Evolutionary conservation across 2,113 vertebrate genomes (phyloP), one percentile per base, ranked within the genome.

Genomic region (Motacilla tschutschensis): DNA sequence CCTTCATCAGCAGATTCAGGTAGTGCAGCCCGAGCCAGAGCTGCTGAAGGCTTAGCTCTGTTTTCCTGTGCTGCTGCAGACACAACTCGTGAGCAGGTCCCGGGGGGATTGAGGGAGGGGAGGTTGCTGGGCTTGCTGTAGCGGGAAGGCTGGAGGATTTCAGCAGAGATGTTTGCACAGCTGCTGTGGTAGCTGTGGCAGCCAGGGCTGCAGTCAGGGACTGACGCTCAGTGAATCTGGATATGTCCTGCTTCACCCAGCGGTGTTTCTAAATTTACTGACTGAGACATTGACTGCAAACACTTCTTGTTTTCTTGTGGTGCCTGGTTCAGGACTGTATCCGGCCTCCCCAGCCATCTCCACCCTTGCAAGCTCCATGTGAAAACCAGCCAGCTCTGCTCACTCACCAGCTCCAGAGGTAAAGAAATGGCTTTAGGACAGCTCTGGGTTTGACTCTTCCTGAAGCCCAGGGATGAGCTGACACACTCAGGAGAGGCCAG

Each of bases 321-420:
- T 76, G 53, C 79, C 78, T 60, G 74, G 60, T 87, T 60, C 83
- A 97, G 98, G 98, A 98, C 58, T 97, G 96, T 58, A 96, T 97
- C 91, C 94, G 96, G 79, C 96, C 96, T 48, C 93, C 97, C 67
- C 97, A 97, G 77, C 97, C 97, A 9, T 98, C 98, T 79, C 96
- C 97, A 36, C 97, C 97, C 88, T 89, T 97, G 90, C 98, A 99
- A 97, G 97, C 98, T 93, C 94, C 98, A 2, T 98, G 98, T 97
- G 99, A 99, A 96, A 99, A 97, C 96, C 99, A 99, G 96, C 99
- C 99, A 83, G 98, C 98, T 91, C 98, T 99, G 94, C 98, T 99
- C 81, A 99, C 99, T 89, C 99, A 99, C 98, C 99, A 99, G 98
- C 99, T 99, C 38, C 99, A 99, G 96, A 99, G 99, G 99, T 99